Conservation (phyloP, 2,113 vertebrate genomes). For the Solenodon paradoxus region DNA sequence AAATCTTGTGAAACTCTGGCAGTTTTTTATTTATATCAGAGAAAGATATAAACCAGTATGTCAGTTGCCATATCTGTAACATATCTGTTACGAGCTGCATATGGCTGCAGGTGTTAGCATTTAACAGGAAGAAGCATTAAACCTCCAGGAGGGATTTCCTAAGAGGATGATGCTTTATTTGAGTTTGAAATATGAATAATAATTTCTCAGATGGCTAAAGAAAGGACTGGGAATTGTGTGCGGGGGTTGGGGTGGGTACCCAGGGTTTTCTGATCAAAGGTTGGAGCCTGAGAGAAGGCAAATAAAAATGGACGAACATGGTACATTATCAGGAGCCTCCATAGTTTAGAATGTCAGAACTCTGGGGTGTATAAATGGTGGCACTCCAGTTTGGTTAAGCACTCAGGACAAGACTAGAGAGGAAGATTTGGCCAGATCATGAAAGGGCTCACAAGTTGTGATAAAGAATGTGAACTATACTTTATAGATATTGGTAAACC, state of each 20-base stretch:
- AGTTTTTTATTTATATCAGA: conserved; percentile 21
- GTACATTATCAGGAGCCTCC: not conserved
- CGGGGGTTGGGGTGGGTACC: too few relatives aligned
- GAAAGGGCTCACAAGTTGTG: not conserved
- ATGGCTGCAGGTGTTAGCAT: not conserved
- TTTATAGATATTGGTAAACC: not conserved
- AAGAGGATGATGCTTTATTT: not conserved
- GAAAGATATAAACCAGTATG: not conserved
- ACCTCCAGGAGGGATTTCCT: not conserved
- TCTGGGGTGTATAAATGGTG: too few relatives aligned
- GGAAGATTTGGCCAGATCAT: not conserved
- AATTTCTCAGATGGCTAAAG: not conserved
- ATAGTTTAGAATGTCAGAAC: not conserved
- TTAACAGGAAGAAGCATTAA: not conserved
- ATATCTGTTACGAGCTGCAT: not conserved
- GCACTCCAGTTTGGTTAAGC: too few relatives aligned
- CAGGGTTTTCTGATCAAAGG: not conserved
- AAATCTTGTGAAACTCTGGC: too few relatives aligned
- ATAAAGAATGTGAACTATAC: not conserved
- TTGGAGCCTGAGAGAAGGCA: not conserved
- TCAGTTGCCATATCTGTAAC: not conserved
- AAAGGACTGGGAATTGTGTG: not conserved
- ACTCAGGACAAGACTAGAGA: not conserved
- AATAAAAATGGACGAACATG: not conserved
- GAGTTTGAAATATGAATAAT: not conserved